Percentiles rank a stretch among this genome's conserved stretches.
Conservation (phyloP, 2,797 vertebrate genomes). For the Etheostoma perlongum region DNA sequence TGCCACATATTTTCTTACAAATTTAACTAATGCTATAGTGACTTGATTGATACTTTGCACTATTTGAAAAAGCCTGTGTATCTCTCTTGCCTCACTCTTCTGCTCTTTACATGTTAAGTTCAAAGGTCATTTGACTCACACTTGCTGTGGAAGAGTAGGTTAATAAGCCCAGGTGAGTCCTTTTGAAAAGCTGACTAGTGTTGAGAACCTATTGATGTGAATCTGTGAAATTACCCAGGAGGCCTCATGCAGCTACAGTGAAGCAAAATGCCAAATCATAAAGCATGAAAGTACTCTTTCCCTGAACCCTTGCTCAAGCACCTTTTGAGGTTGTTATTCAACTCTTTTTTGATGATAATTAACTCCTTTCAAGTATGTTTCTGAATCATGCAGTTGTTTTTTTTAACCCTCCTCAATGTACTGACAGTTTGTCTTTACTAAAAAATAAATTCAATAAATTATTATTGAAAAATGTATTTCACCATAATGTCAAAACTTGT, state of each 20-base stretch:
- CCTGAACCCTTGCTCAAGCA: conserved; percentile 7
- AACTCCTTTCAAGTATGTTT: conserved; percentile 18
- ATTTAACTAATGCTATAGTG: not conserved
- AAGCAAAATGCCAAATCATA: conserved; percentile 34
- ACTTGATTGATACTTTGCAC: conserved; percentile 11
- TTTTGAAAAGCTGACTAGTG: conserved; percentile 20
- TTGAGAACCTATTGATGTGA: conserved; percentile 38
- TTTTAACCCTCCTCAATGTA: conserved; percentile 1
- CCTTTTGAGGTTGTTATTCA: conserved; percentile 7
- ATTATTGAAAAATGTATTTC: conserved; percentile 5
- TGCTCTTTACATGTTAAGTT: conserved; percentile 23
- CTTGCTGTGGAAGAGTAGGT: conserved; percentile 16
- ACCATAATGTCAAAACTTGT: conserved; percentile 11
- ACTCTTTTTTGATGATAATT: conserved; percentile 12
- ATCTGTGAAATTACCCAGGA: conserved; percentile 35
- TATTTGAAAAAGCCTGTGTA: not conserved
- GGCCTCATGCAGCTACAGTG: conserved; percentile 14
- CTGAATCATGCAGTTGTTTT: conserved; percentile 1
- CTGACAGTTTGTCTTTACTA: not conserved
- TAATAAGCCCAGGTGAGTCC: conserved; percentile 38
- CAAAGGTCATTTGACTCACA: conserved; percentile 12
- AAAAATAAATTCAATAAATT: not conserved
- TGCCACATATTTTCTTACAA: conserved; percentile 14
- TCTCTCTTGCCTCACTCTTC: conserved; percentile 14
- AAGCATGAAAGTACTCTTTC: conserved; percentile 19